Conservation (phyloP, 2,113 vertebrate species). For the Nymphicus hollandicus region DNA sequence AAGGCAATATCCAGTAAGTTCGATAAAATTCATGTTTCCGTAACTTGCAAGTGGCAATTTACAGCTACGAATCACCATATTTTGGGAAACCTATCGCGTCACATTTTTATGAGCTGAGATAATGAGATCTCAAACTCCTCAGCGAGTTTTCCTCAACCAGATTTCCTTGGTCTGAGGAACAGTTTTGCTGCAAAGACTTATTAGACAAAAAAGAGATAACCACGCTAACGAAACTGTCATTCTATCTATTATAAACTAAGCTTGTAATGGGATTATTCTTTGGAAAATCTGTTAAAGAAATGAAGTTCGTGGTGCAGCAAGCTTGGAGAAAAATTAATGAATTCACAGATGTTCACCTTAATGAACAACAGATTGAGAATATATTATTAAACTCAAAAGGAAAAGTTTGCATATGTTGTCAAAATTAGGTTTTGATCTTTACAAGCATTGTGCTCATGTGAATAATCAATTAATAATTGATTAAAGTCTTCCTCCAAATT, state of each 20-base stretch:
- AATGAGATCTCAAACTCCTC: not conserved
- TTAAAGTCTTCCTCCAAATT: conserved; percentile 71
- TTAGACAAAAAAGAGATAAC: not conserved
- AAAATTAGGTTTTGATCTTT: conserved; percentile 84
- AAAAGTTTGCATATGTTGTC: conserved; percentile 65
- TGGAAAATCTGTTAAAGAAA: conserved; percentile 51
- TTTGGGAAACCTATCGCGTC: not conserved
- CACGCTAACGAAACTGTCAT: conserved; percentile 5
- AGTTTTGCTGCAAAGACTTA: not conserved
- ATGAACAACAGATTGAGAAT: conserved; percentile 65
- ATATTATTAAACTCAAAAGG: conserved; percentile 63
- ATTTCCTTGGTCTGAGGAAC: not conserved
- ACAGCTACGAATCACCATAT: not conserved
- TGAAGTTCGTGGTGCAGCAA: conserved; percentile 41
- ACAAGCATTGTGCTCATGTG: conserved; percentile 79
- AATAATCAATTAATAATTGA: conserved; percentile 90
- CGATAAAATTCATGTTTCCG: not conserved
- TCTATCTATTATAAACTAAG: conserved; percentile 29
- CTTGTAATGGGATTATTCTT: conserved; percentile 59
- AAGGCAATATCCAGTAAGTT: not conserved
- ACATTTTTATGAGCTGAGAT: not conserved
- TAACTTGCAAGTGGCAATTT: not conserved
- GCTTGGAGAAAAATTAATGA: conserved; percentile 43
- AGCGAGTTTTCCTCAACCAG: not conserved
- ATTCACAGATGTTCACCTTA: conserved; percentile 62